Evolutionary conservation across 2,888 invertebrate genomes (phyloP).

Genomic region (Rhagium mordax): DNA sequence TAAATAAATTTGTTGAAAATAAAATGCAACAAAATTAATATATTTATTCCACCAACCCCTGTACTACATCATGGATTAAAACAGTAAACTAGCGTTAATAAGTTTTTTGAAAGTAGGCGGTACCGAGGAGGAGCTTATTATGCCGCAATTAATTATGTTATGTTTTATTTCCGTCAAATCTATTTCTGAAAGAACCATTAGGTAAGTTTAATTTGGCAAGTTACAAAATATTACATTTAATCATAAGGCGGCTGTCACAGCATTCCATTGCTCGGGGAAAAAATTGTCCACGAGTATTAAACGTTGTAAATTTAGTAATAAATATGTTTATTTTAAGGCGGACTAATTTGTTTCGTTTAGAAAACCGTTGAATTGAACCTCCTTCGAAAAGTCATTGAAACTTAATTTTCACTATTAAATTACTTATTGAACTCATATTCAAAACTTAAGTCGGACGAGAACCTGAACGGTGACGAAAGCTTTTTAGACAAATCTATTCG

Average conservation of each 20-base stretch:
- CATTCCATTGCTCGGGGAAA: not conserved
- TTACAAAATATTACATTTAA: not conserved
- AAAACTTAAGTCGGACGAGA: too few relatives aligned
- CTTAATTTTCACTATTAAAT: too few relatives aligned
- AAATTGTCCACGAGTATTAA: not conserved
- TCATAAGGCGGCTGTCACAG: not conserved
- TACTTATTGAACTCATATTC: too few relatives aligned
- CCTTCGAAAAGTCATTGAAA: too few relatives aligned
- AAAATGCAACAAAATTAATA: too few relatives aligned
- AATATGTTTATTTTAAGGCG: too few relatives aligned
- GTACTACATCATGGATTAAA: not conserved
- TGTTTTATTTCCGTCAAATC: not conserved
- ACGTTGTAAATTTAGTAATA: not conserved
- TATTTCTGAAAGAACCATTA: not conserved
- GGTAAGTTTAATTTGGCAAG: not conserved
- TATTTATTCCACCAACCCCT: too few relatives aligned
- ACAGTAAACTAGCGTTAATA: not conserved
- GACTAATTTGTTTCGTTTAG: too few relatives aligned
- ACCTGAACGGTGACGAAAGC: too few relatives aligned
- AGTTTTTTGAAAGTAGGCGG: not conserved
- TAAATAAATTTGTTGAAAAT: too few relatives aligned
- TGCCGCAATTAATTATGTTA: not conserved
- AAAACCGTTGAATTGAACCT: too few relatives aligned
- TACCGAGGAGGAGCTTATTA: not conserved
- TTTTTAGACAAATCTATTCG: too few relatives aligned